phyloP scores from a whole-genome alignment of 2,797 vertebrate genomes.

The Trachurus trachurus region DNA sequence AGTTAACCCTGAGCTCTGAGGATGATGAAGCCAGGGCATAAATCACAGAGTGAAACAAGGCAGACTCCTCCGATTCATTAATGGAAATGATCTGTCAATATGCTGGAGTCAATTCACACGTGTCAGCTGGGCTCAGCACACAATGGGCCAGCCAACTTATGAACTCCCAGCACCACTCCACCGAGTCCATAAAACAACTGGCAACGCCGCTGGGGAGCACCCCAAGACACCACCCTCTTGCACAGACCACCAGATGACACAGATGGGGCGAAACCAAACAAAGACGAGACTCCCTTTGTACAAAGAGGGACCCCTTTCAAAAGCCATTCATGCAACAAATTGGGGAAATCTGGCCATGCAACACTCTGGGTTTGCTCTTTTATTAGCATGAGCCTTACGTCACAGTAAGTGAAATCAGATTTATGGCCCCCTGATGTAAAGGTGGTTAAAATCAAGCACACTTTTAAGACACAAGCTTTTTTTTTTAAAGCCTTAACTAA shows the following conservation, averaged over 20 bases:
- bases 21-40: slow-evolving; percentile 83
- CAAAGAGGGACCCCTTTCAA: slow-evolving; percentile 90
- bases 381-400: slow-evolving; percentile 82
- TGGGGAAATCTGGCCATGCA: slow-evolving; percentile 90
- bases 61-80: slow-evolving; percentile 93
- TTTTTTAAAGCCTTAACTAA: slow-evolving; percentile 49
- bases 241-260: slow-evolving; percentile 98
- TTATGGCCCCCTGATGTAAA: slow-evolving; percentile 77
- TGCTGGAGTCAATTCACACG: slow-evolving; percentile 93
- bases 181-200: slow-evolving; percentile 98
- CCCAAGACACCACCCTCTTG: slow-evolving; percentile 89
- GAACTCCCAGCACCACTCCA: slow-evolving; percentile 94
- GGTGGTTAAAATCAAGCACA: slow-evolving; percentile 60
- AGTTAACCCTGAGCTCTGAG: slow-evolving; percentile 69
- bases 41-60: slow-evolving; percentile 91
- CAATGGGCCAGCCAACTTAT: slow-evolving; percentile 95
- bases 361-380: slow-evolving; percentile 88
- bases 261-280: slow-evolving; percentile 96
- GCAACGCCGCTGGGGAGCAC: slow-evolving; percentile 90
- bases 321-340: slow-evolving; percentile 94
- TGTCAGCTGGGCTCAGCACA: slow-evolving; percentile 94
- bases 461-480: slow-evolving; percentile 45
- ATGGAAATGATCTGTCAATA: slow-evolving; percentile 98
- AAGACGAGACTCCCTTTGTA: slow-evolving; percentile 93
- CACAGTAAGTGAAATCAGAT: slow-evolving; percentile 87